phyloP scores from a whole-genome alignment of 1,140 invertebrate genomes.

The Bombus sibiricus region DNA sequence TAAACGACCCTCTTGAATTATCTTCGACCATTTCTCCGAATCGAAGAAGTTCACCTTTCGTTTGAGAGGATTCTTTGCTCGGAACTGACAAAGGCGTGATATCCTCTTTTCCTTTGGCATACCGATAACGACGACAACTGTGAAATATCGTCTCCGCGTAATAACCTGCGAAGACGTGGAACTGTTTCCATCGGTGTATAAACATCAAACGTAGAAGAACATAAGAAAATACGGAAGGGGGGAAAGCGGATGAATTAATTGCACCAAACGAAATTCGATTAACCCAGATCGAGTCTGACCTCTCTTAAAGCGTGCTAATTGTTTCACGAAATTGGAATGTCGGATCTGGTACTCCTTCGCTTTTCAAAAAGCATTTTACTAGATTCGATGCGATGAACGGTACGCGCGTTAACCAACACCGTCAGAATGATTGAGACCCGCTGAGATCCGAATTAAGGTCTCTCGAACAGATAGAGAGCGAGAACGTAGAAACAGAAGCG shows the following conservation, averaged over 20 bases:
- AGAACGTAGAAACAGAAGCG: neutral
- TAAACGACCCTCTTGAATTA: conserved; percentile 53
- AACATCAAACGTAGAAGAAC: too few species aligned
- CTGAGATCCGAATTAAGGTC: conserved; percentile 38
- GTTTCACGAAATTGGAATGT: neutral
- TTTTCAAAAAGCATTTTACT: neutral
- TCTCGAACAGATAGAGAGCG: neutral
- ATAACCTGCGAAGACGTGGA: neutral
- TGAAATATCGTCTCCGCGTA: too few species aligned
- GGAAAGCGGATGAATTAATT: too few species aligned
- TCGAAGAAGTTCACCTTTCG: neutral
- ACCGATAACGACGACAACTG: neutral
- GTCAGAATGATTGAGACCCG: conserved; percentile 27
- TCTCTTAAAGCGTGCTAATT: neutral
- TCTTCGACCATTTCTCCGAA: conserved; percentile 12
- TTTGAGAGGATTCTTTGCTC: neutral
- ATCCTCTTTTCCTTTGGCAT: neutral
- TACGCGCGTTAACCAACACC: neutral
- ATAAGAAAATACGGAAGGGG: too few species aligned
- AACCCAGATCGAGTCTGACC: too few species aligned
- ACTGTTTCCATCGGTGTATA: too few species aligned
- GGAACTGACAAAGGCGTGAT: neutral
- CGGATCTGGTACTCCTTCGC: neutral
- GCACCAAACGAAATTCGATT: too few species aligned
- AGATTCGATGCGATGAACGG: too few species aligned